Evolutionary conservation across 2,797 vertebrate species (phyloP).

Genomic region (Artibeus jamaicensis): DNA sequence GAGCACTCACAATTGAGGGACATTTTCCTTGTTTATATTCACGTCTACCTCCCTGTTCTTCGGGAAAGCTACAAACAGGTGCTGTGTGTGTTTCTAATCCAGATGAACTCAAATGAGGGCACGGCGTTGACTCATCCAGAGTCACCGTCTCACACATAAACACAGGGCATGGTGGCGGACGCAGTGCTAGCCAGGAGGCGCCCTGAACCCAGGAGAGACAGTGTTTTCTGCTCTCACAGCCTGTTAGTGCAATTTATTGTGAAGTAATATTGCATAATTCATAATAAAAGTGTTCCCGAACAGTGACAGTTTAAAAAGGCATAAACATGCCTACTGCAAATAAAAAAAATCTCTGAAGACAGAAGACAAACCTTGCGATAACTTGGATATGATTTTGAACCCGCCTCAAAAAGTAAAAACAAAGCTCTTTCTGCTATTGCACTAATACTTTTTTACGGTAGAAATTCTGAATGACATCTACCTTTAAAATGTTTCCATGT

Average conservation of each 20-base stretch:
- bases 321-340: conserved; percentile 22
- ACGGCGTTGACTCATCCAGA: neutral
- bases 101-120: neutral
- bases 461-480: neutral
- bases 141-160: neutral
- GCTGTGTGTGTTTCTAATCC: neutral
- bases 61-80: conserved; percentile 5
- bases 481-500: neutral
- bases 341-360: neutral
- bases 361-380: conserved; percentile 48
- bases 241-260: conserved; percentile 4
- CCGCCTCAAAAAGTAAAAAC: neutral
- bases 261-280: conserved; percentile 1
- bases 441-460: neutral
- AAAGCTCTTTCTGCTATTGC: neutral
- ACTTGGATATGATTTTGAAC: conserved; percentile 48
- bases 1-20: neutral
- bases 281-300: neutral
- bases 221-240: neutral
- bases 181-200: neutral
- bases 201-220: neutral
- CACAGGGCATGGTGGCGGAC: neutral
- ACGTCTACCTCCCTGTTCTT: neutral
- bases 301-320: conserved; percentile 32
- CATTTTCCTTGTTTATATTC: neutral